Percentiles rank a stretch among this genome's conserved stretches.
Evolutionary conservation across 2,888 invertebrate species (phyloP).

Genomic region (Sphecodes monilicornis): DNA sequence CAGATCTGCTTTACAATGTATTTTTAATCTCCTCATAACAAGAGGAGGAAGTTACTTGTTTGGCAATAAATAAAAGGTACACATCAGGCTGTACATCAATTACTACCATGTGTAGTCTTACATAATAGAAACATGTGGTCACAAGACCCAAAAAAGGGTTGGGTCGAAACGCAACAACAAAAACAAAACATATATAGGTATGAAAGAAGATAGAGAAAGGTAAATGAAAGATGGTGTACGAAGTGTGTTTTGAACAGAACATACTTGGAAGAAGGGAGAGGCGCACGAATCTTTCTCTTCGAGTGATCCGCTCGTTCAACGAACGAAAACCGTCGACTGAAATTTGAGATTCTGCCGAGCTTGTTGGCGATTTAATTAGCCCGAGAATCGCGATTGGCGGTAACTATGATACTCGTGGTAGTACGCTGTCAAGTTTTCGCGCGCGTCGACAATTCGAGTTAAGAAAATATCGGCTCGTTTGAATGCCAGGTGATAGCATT

Average conservation of each 20-base stretch:
- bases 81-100: slow-evolving; percentile 51
- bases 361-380: slow-evolving; percentile 39
- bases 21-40: neutral
- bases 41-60: slow-evolving; percentile 36
- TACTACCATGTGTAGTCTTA: slow-evolving; percentile 67
- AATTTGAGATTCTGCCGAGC: neutral
- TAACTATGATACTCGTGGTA: slow-evolving; percentile 61
- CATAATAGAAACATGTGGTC: slow-evolving; percentile 63
- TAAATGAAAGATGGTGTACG: slow-evolving; percentile 22
- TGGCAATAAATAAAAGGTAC: slow-evolving; percentile 46
- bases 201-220: slow-evolving; percentile 16
- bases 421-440: slow-evolving; percentile 26
- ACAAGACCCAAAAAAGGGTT: slow-evolving; percentile 55
- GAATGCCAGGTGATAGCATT: neutral
- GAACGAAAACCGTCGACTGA: neutral
- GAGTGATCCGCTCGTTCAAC: neutral
- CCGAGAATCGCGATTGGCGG: slow-evolving; percentile 48
- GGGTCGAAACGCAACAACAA: slow-evolving; percentile 34
- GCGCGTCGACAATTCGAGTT: slow-evolving; percentile 9
- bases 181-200: slow-evolving; percentile 35
- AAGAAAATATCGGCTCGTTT: neutral
- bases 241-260: slow-evolving; percentile 12
- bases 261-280: neutral
- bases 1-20: neutral
- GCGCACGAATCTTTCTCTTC: neutral